Evolutionary conservation across 1,140 invertebrate species (phyloP).

Genomic region (Caligus rogercresseyi): DNA sequence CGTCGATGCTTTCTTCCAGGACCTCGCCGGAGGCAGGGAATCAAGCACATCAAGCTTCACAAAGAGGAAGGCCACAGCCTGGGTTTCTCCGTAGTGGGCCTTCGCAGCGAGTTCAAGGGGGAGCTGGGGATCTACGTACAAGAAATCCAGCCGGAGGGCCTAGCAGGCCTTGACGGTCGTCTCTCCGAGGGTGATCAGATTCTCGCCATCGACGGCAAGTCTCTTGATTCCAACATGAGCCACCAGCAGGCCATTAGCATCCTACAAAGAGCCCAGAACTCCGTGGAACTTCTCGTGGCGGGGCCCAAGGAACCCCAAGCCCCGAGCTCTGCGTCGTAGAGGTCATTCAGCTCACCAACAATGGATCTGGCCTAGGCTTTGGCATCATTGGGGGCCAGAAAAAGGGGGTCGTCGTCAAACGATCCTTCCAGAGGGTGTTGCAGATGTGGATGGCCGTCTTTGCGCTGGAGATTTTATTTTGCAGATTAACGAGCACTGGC

Average conservation of each 20-base stretch:
- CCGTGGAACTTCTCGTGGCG: conserved; percentile 53
- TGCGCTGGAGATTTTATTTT: conserved; percentile 83
- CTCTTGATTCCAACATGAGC: conserved; percentile 47
- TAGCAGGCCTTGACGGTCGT: conserved; percentile 55
- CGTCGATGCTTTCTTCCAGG: neutral
- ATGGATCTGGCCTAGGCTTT: conserved; percentile 86
- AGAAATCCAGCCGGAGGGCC: conserved; percentile 51
- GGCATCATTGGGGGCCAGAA: conserved; percentile 74
- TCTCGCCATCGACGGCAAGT: conserved; percentile 64
- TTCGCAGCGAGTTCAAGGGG: conserved; percentile 46
- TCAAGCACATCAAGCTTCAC: conserved; percentile 37
- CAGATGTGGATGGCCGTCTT: conserved; percentile 67
- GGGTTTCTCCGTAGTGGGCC: conserved; percentile 57
- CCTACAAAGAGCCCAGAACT: conserved; percentile 53
- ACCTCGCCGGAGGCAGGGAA: conserved; percentile 30
- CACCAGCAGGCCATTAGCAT: conserved; percentile 68
- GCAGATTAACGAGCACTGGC: conserved; percentile 78
- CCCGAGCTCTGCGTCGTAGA: conserved; percentile 56
- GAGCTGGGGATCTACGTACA: conserved; percentile 57
- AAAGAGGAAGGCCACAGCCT: conserved; percentile 51
- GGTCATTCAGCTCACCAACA: conserved; percentile 82
- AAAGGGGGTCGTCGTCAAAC: conserved; percentile 91
- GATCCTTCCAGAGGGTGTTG: conserved; percentile 72
- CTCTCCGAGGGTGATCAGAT: conserved; percentile 68
- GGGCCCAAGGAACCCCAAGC: conserved; percentile 25